Percentiles rank a stretch among this genome's conserved stretches.
phyloP scores from a whole-genome alignment of 2,797 vertebrate genomes.

The Poecilia gillii region DNA sequence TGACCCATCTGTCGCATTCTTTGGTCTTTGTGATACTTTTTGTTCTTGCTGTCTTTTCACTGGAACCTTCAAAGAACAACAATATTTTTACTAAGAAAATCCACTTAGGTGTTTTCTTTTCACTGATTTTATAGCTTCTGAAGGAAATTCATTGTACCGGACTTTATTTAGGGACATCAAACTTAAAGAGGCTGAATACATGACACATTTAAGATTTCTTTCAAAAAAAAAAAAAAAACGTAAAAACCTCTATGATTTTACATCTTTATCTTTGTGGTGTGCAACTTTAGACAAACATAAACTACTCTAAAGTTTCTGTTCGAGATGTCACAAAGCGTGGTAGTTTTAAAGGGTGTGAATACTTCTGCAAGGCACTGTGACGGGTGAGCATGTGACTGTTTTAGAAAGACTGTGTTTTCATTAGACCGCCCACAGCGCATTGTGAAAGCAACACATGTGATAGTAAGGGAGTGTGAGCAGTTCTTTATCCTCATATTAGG shows the following conservation, averaged over 20 bases:
- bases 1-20: neutral
- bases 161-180: neutral
- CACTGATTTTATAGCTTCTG: neutral
- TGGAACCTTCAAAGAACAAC: neutral
- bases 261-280: neutral
- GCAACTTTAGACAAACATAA: neutral
- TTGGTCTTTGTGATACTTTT: neutral
- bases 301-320: neutral
- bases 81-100: neutral
- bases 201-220: neutral
- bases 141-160: neutral
- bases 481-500: constrained; percentile 75
- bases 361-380: constrained; percentile 14
- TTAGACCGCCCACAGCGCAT: constrained; percentile 61
- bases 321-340: neutral
- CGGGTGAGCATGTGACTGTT: constrained; percentile 49
- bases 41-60: neutral
- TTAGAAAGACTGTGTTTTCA: constrained; percentile 68
- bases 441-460: constrained; percentile 74
- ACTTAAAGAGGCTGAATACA: neutral
- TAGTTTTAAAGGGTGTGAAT: neutral
- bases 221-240: neutral
- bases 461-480: constrained; percentile 75
- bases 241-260: neutral
- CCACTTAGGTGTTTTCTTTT: neutral